phyloP scores from a whole-genome alignment of 2,113 vertebrate species.

The Microcebus jonahi region DNA sequence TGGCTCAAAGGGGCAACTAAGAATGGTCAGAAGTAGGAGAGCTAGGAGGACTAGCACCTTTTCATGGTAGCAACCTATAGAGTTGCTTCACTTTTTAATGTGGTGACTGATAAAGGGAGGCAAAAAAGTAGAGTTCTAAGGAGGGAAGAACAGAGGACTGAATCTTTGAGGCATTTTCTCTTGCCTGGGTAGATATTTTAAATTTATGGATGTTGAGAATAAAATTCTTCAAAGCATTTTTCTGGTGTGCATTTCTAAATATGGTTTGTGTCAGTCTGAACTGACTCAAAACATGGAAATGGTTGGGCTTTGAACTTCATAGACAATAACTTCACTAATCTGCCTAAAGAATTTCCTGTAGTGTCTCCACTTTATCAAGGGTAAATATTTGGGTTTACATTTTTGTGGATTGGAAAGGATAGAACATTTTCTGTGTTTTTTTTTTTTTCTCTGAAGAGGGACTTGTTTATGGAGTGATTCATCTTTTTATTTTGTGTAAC shows the following conservation, averaged over 20 bases:
- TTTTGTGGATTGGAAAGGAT: neutral
- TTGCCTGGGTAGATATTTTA: conserved; percentile 64
- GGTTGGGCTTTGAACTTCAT: conserved; percentile 70
- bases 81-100: neutral
- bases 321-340: conserved; percentile 72
- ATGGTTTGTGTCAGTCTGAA: conserved; percentile 66
- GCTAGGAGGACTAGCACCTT: neutral
- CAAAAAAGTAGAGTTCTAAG: neutral
- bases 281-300: conserved; percentile 46
- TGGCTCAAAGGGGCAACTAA: neutral
- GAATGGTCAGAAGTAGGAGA: neutral
- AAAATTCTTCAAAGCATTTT: conserved; percentile 78
- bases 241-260: conserved; percentile 73
- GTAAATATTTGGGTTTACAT: conserved; percentile 56
- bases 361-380: conserved; percentile 50
- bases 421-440: conserved; percentile 17
- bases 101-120: neutral
- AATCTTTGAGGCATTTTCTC: conserved; percentile 54
- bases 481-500: neutral
- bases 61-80: neutral
- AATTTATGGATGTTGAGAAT: conserved; percentile 68
- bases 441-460: neutral
- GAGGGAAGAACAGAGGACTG: neutral
- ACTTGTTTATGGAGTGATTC: conserved; percentile 28
- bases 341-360: conserved; percentile 69